Conservation (phyloP, 2,888 invertebrate species). For the Caenorhabditis drosophilae region DNA sequence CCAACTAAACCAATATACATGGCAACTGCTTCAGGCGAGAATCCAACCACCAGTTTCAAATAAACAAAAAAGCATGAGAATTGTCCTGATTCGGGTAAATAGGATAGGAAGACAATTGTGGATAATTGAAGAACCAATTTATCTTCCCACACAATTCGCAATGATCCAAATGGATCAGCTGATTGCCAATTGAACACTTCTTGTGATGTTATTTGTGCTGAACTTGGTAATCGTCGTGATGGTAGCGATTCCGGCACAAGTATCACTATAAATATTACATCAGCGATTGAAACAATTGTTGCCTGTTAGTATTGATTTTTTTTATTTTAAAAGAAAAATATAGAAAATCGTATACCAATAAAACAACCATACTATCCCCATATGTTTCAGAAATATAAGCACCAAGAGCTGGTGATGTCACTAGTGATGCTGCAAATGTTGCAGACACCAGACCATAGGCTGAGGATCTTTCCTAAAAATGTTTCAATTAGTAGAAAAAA, state of each 20-base stretch:
- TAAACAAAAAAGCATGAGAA: slow-evolving; percentile 99
- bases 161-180: slow-evolving; percentile 86
- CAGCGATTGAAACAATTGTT: slow-evolving; percentile 89
- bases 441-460: slow-evolving; percentile 79
- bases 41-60: slow-evolving; percentile 93
- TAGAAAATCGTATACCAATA: slow-evolving; percentile 43
- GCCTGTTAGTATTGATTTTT: slow-evolving; percentile 75
- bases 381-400: slow-evolving; percentile 78
- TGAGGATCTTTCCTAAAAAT: slow-evolving; percentile 58
- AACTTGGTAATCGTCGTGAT: slow-evolving; percentile 77
- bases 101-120: slow-evolving; percentile 94
- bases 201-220: slow-evolving; percentile 18
- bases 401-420: slow-evolving; percentile 97
- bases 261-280: slow-evolving; percentile 96
- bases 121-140: slow-evolving; percentile 83
- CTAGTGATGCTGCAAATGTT: slow-evolving; percentile 97
- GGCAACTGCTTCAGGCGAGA: slow-evolving; percentile 91
- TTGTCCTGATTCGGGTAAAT: slow-evolving; percentile 93
- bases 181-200: slow-evolving; percentile 84
- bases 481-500: too few species aligned
- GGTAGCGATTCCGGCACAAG: slow-evolving; percentile 97
- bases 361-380: slow-evolving; percentile 83
- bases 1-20: slow-evolving; percentile 96
- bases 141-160: slow-evolving; percentile 58
- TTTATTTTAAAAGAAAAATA: background rate